Conservation (phyloP, 1,140 invertebrate genomes). For the Trachymyrmex cornetzi region DNA sequence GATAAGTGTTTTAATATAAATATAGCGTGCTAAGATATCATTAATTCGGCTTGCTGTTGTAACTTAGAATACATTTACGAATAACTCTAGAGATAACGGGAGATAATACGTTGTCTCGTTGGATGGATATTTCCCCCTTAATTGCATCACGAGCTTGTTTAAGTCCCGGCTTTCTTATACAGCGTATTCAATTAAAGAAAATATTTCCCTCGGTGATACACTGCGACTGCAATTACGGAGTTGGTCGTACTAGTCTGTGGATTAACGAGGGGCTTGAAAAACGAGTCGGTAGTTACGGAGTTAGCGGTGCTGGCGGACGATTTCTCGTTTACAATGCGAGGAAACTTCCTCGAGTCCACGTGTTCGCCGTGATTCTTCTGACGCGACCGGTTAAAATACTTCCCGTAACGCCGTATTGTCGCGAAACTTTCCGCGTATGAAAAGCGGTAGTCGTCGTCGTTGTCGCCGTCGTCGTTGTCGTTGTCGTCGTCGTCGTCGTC, state of each 20-base stretch:
- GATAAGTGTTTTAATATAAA: background rate
- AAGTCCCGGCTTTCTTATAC: constrained; percentile 56
- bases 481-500: constrained; percentile 6
- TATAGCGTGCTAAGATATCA: background rate
- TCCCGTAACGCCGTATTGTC: constrained; percentile 56
- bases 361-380: constrained; percentile 60
- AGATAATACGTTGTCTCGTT: constrained; percentile 33
- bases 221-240: constrained; percentile 60
- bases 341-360: constrained; percentile 56
- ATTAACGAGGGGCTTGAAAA: constrained; percentile 63
- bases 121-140: constrained; percentile 46
- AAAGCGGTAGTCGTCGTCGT: constrained; percentile 44
- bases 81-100: constrained; percentile 27
- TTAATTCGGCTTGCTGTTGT: background rate
- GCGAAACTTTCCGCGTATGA: constrained; percentile 60
- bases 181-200: constrained; percentile 62
- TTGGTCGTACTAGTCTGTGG: constrained; percentile 55
- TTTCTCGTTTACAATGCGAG: constrained; percentile 65
- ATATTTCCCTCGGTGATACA: constrained; percentile 61
- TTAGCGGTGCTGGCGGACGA: constrained; percentile 55
- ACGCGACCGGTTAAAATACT: constrained; percentile 61
- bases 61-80: background rate
- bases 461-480: constrained; percentile 13
- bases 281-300: constrained; percentile 60
- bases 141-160: constrained; percentile 54